These are phyloP conservation scores for Hoplodrina ambigua DNA, from an alignment of 2,888 invertebrate genomes.

Conservation along the genomic window DNA sequence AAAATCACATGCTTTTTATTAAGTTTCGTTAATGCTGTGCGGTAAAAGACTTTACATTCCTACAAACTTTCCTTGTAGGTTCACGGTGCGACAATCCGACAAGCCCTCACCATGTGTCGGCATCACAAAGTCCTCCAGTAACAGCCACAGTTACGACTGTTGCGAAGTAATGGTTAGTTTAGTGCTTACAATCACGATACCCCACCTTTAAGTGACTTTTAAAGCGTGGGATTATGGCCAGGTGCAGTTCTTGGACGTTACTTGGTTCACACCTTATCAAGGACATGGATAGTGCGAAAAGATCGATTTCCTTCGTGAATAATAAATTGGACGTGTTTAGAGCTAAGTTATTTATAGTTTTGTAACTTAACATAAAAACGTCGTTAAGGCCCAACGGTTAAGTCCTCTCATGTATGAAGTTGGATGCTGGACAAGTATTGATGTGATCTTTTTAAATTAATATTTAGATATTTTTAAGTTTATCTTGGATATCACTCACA, in stretches of 20 bases:
- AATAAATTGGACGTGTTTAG: not conserved
- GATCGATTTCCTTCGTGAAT: constrained; percentile 9
- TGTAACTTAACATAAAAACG: not conserved
- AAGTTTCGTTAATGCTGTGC: too few relatives aligned
- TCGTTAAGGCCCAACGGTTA: too few relatives aligned
- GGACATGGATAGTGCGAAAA: constrained; percentile 3
- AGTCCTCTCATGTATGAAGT: too few relatives aligned
- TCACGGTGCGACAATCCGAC: not conserved
- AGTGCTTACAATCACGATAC: constrained; percentile 39
- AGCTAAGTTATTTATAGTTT: not conserved
- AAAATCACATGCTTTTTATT: not conserved
- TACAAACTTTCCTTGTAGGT: not conserved
- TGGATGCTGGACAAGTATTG: too few relatives aligned
- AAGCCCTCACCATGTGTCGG: constrained; percentile 31
- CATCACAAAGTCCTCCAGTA: constrained; percentile 33
- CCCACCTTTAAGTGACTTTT: constrained; percentile 29
- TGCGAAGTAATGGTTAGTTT: constrained; percentile 34
- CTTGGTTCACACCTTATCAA: constrained; percentile 24
- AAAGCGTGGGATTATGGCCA: constrained; percentile 28
- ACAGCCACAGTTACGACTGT: constrained; percentile 31
- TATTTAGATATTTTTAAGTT: too few relatives aligned
- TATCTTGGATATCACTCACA: too few relatives aligned
- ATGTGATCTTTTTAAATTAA: too few relatives aligned
- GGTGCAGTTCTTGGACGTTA: constrained; percentile 34
- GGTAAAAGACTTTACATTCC: constrained; percentile 13